Evolutionary conservation across 2,797 vertebrate species (phyloP), one percentile per base, ranked within the genome.

Genomic region (Chrysocyon brachyurus): DNA sequence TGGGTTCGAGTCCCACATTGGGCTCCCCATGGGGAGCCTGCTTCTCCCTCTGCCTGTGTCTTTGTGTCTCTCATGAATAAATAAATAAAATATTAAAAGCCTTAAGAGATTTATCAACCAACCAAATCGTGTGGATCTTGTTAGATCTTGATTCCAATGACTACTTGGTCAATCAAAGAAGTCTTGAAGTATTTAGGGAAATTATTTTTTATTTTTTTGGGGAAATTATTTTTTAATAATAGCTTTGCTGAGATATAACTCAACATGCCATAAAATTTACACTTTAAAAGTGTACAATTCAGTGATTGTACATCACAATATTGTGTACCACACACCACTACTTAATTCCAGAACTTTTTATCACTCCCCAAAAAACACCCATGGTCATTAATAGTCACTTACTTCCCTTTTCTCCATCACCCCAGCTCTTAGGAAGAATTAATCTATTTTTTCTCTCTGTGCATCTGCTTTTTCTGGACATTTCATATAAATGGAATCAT

Each of bases 281-380:
- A 31, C 28, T 36, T 64, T 72, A 12, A 84, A 84, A 85, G 26
- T 31, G 6, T 77, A 49, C 31, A 59, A 83, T 77, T 93, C 66
- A n/a, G 31, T 89, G 8, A 64, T 68, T 90, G 12, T n/a, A 22
- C 6, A 72, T 75, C 33, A 88, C 31, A 49, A n/a, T 49, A 49
- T 56, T 79, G 17, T 33, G 15, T 11, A 54, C 31, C 16, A 33
- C 46, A 83, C 52, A 64, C 22, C 79, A 40, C 19, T 66, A 33
- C 84, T 89, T 93, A 89, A 87, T 85, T 87, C 64, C 68, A 73
- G 70, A 78, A 66, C 28, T 87, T 94, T 90, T 73, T 90, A 33
- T 90, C 57, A 36, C 9, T 14, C 31, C 31, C 31, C 5, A 6
- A 64, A 92, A 92, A 49, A 75, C 9, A 89, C 24, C 11, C 31